phyloP scores from a whole-genome alignment of 2,888 invertebrate species.

The Itoplectis maculator region DNA sequence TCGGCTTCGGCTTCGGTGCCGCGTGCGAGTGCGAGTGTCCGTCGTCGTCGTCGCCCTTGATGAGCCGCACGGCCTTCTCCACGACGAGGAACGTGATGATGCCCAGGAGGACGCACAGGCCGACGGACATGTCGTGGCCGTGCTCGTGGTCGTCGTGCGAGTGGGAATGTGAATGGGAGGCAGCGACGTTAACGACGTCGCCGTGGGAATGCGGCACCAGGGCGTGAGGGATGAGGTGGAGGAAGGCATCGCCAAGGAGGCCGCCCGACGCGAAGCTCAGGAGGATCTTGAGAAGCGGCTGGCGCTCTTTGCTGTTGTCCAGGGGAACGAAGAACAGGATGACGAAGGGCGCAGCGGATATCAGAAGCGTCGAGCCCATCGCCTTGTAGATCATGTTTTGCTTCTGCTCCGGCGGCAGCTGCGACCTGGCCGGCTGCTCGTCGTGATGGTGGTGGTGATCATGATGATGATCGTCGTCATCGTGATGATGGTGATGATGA shows the following conservation, averaged over 20 bases:
- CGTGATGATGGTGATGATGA: constrained; percentile 61
- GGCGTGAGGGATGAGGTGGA: constrained; percentile 99
- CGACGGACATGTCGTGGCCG: constrained; percentile 94
- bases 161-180: constrained; percentile 85
- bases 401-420: constrained; percentile 63
- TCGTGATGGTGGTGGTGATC: constrained; percentile 81
- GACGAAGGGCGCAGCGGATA: constrained; percentile 97
- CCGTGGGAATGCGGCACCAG: constrained; percentile 86
- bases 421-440: constrained; percentile 43
- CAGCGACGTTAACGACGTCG: constrained; percentile 73
- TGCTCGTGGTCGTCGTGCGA: constrained; percentile 85
- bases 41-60: constrained; percentile 90
- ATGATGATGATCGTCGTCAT: too few relatives aligned
- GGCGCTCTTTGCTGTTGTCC: constrained; percentile 93
- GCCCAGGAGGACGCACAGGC: constrained; percentile 97
- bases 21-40: constrained; percentile 88
- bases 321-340: constrained; percentile 97
- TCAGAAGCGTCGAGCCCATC: constrained; percentile 95
- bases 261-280: constrained; percentile 98
- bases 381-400: constrained; percentile 87
- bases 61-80: constrained; percentile 95
- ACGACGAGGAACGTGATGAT: constrained; percentile 96
- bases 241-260: constrained; percentile 98
- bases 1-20: constrained; percentile 18
- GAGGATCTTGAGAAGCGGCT: constrained; percentile 94